Conservation (phyloP, 2,797 vertebrate species). For the Limnodromus scolopaceus region DNA sequence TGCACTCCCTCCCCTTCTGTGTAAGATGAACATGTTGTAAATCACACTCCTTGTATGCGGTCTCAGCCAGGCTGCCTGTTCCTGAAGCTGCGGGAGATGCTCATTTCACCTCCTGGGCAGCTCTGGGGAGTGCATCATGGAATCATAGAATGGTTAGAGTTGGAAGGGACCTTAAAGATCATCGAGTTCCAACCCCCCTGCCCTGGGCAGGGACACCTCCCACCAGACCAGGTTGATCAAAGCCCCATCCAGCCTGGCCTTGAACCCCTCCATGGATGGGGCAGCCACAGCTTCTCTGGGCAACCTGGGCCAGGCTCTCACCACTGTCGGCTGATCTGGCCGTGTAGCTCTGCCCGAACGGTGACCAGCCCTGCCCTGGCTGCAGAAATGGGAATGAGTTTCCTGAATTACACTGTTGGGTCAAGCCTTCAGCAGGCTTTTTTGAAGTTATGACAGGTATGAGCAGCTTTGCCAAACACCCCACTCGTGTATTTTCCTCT, state of each 20-base stretch:
- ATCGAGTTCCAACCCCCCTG: no score
- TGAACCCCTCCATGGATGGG: no score
- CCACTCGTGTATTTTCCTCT: neutral
- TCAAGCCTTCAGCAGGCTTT: neutral
- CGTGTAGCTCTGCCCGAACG: neutral
- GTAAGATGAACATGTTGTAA: neutral
- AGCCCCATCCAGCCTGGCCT: no score
- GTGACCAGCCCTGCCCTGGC: neutral
- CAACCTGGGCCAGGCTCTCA: no score
- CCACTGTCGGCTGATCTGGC: no score
- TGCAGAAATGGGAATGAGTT: neutral
- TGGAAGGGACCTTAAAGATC: no score
- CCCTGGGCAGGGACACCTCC: no score
- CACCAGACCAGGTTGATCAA: no score
- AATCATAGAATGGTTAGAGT: no score
- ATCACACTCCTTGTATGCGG: fast-evolving
- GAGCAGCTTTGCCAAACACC: neutral
- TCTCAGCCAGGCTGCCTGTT: neutral
- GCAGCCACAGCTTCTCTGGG: no score
- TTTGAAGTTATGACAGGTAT: neutral
- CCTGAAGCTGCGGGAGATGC: fast-evolving
- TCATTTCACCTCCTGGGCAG: neutral
- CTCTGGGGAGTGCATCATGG: no score
- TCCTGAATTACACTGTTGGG: neutral
- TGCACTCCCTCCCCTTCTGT: neutral